Base-by-base conservation (phyloP, 2,797 vertebrate species). In the Phalloptychus januarius region DNA sequence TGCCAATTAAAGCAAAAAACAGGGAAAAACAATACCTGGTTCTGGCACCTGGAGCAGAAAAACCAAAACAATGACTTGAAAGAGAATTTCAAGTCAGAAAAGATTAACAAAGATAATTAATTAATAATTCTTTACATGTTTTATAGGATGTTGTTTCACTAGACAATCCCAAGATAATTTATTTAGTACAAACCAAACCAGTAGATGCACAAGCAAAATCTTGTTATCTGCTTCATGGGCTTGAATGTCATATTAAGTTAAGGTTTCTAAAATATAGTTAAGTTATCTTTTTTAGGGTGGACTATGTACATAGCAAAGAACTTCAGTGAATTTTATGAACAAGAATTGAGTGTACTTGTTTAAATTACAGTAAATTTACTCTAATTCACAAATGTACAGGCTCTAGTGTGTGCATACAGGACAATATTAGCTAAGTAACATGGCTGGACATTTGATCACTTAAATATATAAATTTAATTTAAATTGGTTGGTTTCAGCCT, bases 1-100 rank as follows among this genome's bases (percentile, higher is more conserved):
- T 44, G 69, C 71, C 74, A 65, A 56, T 61, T 25, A 23, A 42
- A 70, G 42, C 18, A n/a, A 20, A 58, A 54, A 11, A n/a, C 48
- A 3, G 20, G 13, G 3, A 20, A 58, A 10, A 74, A 40, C 4
- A 5, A 40, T 40, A 13, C 45, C 58, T 74, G 36, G 28, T 38
- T 56, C 54, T 33, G 36, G 36, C 63, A 75, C 33, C 79, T 79
- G 78, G 42, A 71, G 20, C 46, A 56, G 28, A 56, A 38, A 76
- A 79, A 73, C n/a, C 23, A 13, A 70, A 54, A 48, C 50, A 72
- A 45, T 40, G 7, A 75, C 73, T 50, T 69, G 23, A 63, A 58
- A 71, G 42, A 48, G 1, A 33, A 40, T 48, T 61, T 16, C 61
- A 69, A 28, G 31, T 18, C 16, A 38, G 6, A 38, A 65, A 65